Conservation (phyloP, 2,797 vertebrate genomes). For the Characodon lateralis region DNA sequence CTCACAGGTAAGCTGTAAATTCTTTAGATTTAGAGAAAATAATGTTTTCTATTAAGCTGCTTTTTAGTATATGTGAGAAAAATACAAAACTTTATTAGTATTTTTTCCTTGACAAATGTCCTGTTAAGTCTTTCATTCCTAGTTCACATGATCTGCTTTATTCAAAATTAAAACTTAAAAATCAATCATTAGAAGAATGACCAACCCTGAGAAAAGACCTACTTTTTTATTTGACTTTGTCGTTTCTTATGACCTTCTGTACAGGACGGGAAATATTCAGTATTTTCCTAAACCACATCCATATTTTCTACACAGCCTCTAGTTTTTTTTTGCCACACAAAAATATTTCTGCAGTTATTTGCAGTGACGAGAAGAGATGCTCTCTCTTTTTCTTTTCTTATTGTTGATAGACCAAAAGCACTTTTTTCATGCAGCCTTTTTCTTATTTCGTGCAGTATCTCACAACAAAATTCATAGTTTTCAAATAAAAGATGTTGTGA, state of each 20-base stretch:
- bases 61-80: background rate
- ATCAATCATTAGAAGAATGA: background rate
- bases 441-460: conserved; percentile 41
- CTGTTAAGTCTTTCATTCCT: background rate
- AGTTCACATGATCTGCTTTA: background rate
- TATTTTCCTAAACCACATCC: background rate
- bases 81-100: background rate
- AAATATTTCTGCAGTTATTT: background rate
- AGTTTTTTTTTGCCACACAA: conserved; percentile 1
- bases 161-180: background rate
- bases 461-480: conserved; percentile 16
- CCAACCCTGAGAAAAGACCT: background rate
- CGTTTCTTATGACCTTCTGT: background rate
- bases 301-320: conserved; percentile 16
- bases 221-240: background rate
- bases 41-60: background rate
- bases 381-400: background rate
- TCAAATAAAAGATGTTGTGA: conserved; percentile 25
- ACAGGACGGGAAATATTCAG: background rate
- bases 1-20: background rate
- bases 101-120: background rate
- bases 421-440: conserved; percentile 50
- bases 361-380: background rate
- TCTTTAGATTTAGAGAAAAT: background rate
- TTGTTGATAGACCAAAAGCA: conserved; percentile 42